These are phyloP conservation scores for Epinephelus coioides DNA, from an alignment of 2,797 vertebrate genomes.

Conservation along the genomic window DNA sequence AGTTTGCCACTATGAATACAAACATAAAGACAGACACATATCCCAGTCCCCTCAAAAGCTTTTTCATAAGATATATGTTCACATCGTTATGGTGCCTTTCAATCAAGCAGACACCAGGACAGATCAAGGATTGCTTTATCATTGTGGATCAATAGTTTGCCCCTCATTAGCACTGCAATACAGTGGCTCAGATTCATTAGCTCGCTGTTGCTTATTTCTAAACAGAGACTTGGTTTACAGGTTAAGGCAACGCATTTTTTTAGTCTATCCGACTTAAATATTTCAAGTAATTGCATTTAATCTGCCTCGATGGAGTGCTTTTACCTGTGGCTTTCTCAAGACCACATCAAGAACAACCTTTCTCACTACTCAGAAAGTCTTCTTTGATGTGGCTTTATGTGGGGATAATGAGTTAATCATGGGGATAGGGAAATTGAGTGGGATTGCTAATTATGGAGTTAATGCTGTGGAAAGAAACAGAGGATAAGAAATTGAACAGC, in stretches of 20 bases:
- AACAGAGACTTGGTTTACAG: constrained; percentile 24
- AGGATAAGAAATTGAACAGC: constrained; percentile 53
- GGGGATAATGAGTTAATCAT: constrained; percentile 73
- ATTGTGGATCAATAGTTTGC: constrained; percentile 50
- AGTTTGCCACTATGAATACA: not conserved
- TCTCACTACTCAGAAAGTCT: constrained; percentile 46
- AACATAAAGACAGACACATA: not conserved
- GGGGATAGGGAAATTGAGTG: constrained; percentile 57
- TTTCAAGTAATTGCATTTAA: constrained; percentile 29
- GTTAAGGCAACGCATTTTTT: not conserved
- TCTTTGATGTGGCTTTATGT: constrained; percentile 53
- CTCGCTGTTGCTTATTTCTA: constrained; percentile 12
- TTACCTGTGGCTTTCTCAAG: constrained; percentile 39
- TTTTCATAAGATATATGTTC: constrained; percentile 29
- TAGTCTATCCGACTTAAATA: constrained; percentile 2
- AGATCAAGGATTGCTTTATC: constrained; percentile 37
- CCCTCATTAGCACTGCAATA: constrained; percentile 52
- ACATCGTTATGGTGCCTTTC: constrained; percentile 20
- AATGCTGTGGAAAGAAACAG: constrained; percentile 67
- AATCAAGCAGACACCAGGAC: constrained; percentile 36
- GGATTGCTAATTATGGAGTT: constrained; percentile 72
- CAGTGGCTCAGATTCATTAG: not conserved
- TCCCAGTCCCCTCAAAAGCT: not conserved
- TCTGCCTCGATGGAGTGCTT: constrained; percentile 1
- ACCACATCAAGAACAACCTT: constrained; percentile 41